These are phyloP conservation scores for Lottia scabra DNA, from an alignment of 2,888 invertebrate species.

Conservation along the genomic window DNA sequence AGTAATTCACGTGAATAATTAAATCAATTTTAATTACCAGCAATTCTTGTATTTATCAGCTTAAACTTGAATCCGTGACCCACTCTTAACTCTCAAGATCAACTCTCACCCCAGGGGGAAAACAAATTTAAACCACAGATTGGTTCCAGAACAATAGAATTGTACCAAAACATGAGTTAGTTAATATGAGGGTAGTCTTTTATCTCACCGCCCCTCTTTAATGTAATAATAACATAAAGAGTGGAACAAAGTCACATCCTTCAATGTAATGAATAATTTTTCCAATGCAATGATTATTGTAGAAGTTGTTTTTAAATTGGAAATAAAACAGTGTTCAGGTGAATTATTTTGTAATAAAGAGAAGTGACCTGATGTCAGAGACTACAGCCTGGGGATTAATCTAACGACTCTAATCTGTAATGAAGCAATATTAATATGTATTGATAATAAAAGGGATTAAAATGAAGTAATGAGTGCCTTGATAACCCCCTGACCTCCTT, in stretches of 20 bases:
- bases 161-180: neutral
- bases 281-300: slow-evolving; percentile 1
- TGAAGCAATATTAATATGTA: neutral
- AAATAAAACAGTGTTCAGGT: neutral
- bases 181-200: neutral
- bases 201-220: neutral
- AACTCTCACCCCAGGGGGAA: neutral
- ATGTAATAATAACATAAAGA: neutral
- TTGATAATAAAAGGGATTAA: neutral
- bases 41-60: too few species aligned
- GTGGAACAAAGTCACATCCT: neutral
- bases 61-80: neutral
- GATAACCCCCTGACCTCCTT: neutral
- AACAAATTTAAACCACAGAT: neutral
- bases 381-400: neutral
- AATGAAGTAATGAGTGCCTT: neutral
- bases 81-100: neutral
- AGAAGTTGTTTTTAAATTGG: neutral
- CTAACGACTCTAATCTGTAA: neutral
- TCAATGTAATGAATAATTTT: slow-evolving; percentile 1
- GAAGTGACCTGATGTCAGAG: neutral
- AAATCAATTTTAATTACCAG: too few species aligned
- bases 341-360: neutral
- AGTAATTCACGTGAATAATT: too few species aligned
- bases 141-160: neutral